Percentiles rank a stretch among this genome's conserved stretches.
These are phyloP conservation scores for Drosophila quadrilineata DNA, from an alignment of 1,140 invertebrate species.

Conservation along the genomic window DNA sequence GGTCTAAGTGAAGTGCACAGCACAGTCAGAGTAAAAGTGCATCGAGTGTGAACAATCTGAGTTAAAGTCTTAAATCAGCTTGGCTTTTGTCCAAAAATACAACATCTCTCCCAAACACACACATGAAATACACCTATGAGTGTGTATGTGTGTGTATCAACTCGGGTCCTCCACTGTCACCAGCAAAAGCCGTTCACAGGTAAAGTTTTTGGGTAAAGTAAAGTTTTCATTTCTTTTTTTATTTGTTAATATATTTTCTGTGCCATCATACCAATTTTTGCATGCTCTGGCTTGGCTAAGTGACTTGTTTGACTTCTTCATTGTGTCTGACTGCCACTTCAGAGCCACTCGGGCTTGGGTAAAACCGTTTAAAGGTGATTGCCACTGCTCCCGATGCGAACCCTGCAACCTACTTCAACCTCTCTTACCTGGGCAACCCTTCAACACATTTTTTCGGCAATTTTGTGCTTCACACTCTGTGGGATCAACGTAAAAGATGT, in stretches of 20 bases:
- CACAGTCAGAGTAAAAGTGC: constrained; percentile 27
- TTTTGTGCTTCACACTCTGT: constrained; percentile 33
- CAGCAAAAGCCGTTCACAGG: background rate
- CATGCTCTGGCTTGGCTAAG: constrained; percentile 51
- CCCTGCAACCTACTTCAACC: constrained; percentile 4
- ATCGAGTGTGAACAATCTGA: constrained; percentile 27
- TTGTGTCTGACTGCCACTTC: constrained; percentile 41
- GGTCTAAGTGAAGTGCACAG: constrained; percentile 33
- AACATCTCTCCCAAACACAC: too few relatives aligned
- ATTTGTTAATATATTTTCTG: too few relatives aligned
- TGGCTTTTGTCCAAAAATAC: constrained; percentile 53
- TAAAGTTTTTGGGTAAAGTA: background rate
- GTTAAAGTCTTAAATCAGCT: constrained; percentile 61
- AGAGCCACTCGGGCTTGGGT: constrained; percentile 20
- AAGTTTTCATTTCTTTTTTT: background rate
- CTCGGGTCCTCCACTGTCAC: background rate
- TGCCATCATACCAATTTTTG: constrained; percentile 54
- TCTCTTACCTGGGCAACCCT: too few relatives aligned
- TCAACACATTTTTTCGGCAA: background rate
- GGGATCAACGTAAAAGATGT: too few relatives aligned
- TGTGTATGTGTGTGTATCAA: background rate
- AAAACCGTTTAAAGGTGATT: constrained; percentile 50
- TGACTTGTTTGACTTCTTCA: constrained; percentile 74
- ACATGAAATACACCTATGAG: too few relatives aligned
- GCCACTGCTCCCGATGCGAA: constrained; percentile 14